A percentile compares a stretch with the other conserved stretches of the same genome.
These are phyloP conservation scores for Setipinna tenuifilis DNA, from an alignment of 2,797 vertebrate species.

Conservation along the genomic window DNA sequence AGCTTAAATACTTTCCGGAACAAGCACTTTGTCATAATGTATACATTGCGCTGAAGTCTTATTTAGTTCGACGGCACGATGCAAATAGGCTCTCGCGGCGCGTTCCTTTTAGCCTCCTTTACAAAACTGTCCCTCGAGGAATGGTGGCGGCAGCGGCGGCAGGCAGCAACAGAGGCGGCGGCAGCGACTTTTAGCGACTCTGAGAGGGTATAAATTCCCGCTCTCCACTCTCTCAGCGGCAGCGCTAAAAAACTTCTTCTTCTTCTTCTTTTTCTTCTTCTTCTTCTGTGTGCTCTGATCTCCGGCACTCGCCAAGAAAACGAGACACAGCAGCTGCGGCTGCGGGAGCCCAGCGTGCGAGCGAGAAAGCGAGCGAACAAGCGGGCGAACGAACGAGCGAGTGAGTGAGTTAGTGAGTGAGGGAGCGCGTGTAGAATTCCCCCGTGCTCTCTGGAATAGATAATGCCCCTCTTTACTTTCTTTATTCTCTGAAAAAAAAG, in stretches of 20 bases:
- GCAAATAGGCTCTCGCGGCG: constrained; percentile 73
- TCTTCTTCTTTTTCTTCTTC: too few relatives aligned
- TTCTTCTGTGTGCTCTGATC: constrained; percentile 75
- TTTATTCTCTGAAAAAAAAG: constrained; percentile 81
- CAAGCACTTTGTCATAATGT: constrained; percentile 11
- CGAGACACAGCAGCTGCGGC: constrained; percentile 82
- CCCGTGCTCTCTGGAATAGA: constrained; percentile 80
- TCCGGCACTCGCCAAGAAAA: constrained; percentile 73
- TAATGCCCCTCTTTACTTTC: constrained; percentile 81
- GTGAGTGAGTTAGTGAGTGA: too few relatives aligned
- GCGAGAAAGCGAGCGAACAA: background rate
- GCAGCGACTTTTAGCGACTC: constrained; percentile 42
- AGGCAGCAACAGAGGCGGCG: too few relatives aligned
- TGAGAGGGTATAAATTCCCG: constrained; percentile 75
- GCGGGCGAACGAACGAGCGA: too few relatives aligned
- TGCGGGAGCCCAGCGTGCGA: constrained; percentile 57
- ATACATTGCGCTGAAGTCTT: constrained; percentile 36
- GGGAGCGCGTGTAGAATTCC: constrained; percentile 66
- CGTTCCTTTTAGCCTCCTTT: constrained; percentile 61
- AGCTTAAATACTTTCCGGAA: constrained; percentile 2
- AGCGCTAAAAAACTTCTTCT: constrained; percentile 51
- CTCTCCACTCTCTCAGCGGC: constrained; percentile 63
- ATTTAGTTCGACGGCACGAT: constrained; percentile 71
- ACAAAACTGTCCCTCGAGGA: constrained; percentile 80
- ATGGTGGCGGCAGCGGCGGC: constrained; percentile 61